These are phyloP conservation scores for Diploptera punctata DNA, from an alignment of 2,888 invertebrate species.

Conservation along the genomic window DNA sequence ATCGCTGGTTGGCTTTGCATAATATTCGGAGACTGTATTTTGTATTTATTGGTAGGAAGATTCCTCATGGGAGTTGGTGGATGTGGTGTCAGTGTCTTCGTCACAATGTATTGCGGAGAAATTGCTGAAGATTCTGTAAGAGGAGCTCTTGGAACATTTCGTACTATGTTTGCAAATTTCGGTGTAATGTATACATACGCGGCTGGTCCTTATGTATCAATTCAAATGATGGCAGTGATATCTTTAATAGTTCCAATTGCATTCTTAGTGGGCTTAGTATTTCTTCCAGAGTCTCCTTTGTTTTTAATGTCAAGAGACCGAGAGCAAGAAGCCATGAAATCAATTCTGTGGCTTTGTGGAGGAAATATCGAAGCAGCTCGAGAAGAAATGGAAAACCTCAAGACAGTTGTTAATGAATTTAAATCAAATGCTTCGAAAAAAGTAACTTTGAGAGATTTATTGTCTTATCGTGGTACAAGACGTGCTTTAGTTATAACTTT, in stretches of 20 bases:
- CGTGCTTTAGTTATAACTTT: background rate
- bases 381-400: background rate
- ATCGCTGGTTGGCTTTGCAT: background rate
- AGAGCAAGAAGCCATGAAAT: no score
- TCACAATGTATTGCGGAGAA: background rate
- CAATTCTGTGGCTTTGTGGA: background rate
- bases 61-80: background rate
- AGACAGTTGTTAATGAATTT: background rate
- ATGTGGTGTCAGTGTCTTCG: background rate
- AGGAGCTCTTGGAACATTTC: no score
- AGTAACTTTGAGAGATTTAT: no score
- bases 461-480: background rate
- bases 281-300: no score
- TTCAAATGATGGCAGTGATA: background rate
- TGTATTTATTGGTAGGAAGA: background rate
- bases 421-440: background rate
- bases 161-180: background rate
- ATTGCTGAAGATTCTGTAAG: no score
- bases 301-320: no score
- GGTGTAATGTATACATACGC: background rate
- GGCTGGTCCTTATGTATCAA: background rate
- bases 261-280: no score
- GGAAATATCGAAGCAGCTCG: background rate
- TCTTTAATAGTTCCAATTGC: no score
- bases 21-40: background rate